Evolutionary conservation across 2,888 invertebrate genomes (phyloP).

Genomic region (Nipponacmea schrenckii): DNA sequence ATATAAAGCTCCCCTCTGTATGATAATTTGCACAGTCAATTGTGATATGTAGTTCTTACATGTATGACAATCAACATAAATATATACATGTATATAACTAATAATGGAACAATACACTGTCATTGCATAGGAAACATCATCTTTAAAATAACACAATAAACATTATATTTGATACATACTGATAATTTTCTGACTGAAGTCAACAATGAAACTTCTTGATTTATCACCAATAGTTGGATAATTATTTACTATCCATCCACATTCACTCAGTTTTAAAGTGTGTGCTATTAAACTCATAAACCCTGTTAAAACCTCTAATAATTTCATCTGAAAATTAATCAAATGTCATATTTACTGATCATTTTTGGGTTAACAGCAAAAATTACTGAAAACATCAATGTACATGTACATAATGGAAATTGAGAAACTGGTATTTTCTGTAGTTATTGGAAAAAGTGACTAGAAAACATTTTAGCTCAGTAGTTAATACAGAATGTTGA

Average conservation of each 20-base stretch:
- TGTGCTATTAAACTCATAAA: slow-evolving; percentile 43
- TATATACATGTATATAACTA: too few species aligned
- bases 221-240: slow-evolving; percentile 19
- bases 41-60: neutral
- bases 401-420: too few species aligned
- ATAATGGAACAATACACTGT: too few species aligned
- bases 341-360: too few species aligned
- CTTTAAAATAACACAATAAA: neutral
- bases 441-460: too few species aligned
- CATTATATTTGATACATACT: slow-evolving; percentile 28
- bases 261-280: slow-evolving; percentile 34
- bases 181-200: slow-evolving; percentile 36
- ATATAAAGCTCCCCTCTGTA: neutral
- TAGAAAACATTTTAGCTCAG: too few species aligned
- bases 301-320: slow-evolving; percentile 34
- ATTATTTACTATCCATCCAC: slow-evolving; percentile 12
- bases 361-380: too few species aligned
- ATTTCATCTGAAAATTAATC: slow-evolving; percentile 28
- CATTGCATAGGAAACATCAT: neutral
- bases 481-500: too few species aligned
- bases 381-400: too few species aligned
- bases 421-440: too few species aligned
- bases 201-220: slow-evolving; percentile 30
- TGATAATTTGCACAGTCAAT: too few species aligned
- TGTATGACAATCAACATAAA: neutral